Evolutionary conservation across 2,888 invertebrate genomes (phyloP).

Genomic region (Holacanthella duospinosa): DNA sequence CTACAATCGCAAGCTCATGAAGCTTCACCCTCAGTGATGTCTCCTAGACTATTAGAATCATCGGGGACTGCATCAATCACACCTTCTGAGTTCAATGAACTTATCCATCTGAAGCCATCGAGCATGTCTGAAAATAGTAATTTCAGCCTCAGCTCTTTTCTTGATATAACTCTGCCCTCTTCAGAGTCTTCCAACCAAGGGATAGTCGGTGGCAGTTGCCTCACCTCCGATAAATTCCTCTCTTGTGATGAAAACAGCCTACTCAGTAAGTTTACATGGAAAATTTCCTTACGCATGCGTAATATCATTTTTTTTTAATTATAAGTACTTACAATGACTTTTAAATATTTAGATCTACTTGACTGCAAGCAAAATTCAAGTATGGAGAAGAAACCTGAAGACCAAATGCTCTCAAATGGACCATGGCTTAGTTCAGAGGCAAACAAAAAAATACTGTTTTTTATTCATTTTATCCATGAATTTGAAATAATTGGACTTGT

Average conservation of each 20-base stretch:
- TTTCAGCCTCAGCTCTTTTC: slow-evolving; percentile 35
- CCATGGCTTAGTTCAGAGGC: background rate
- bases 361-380: background rate
- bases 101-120: slow-evolving; percentile 1
- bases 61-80: background rate
- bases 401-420: background rate
- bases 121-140: slow-evolving; percentile 19
- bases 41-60: too few relatives aligned
- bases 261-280: background rate
- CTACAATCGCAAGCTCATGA: background rate
- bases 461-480: too few relatives aligned
- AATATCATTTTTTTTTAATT: background rate
- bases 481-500: too few relatives aligned
- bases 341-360: background rate
- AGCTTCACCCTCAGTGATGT: too few relatives aligned
- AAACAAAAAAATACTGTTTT: too few relatives aligned
- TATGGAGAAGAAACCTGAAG: background rate
- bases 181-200: background rate
- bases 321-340: too few relatives aligned
- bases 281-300: too few relatives aligned
- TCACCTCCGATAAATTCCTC: background rate
- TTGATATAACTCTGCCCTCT: slow-evolving; percentile 34
- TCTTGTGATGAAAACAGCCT: slow-evolving; percentile 4
- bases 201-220: background rate
- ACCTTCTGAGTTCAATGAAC: background rate